These are phyloP conservation scores for Podabrus alpinus DNA, from an alignment of 2,888 invertebrate genomes.

Conservation along the genomic window DNA sequence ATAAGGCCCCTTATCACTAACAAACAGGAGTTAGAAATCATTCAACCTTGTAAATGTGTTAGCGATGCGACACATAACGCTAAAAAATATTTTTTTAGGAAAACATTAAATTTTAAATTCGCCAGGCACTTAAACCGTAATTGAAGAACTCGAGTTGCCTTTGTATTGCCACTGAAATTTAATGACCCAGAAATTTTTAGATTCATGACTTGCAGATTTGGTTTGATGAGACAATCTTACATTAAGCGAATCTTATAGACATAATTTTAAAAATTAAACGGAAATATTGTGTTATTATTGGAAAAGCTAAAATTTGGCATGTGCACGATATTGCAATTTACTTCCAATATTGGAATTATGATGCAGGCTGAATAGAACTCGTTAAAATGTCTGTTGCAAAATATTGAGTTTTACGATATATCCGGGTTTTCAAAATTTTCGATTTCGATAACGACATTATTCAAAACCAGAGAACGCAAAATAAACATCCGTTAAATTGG, in stretches of 20 bases:
- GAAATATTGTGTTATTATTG: background rate
- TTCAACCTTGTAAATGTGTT: constrained; percentile 32
- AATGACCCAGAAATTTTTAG: constrained; percentile 22
- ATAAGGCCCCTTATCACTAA: constrained; percentile 30
- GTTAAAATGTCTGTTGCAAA: background rate
- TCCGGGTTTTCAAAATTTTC: background rate
- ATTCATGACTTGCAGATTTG: background rate
- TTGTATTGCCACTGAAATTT: constrained; percentile 17
- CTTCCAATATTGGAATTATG: background rate
- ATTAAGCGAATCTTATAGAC: background rate
- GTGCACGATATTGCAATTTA: background rate
- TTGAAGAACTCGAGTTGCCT: constrained; percentile 17
- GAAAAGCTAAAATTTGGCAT: background rate
- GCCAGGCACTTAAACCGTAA: constrained; percentile 12
- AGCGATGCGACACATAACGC: constrained; percentile 15
- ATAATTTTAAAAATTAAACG: background rate
- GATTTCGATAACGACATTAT: background rate
- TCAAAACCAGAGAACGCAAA: background rate
- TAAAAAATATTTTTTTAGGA: background rate
- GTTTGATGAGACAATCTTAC: background rate
- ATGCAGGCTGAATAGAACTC: background rate
- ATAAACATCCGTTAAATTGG: background rate
- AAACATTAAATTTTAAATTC: background rate
- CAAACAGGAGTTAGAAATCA: constrained; percentile 27
- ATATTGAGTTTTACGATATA: background rate